A percentile compares a stretch with the other conserved stretches of the same genome.
phyloP scores from a whole-genome alignment of 2,113 vertebrate species.

The Tricholaema leucomelas region DNA sequence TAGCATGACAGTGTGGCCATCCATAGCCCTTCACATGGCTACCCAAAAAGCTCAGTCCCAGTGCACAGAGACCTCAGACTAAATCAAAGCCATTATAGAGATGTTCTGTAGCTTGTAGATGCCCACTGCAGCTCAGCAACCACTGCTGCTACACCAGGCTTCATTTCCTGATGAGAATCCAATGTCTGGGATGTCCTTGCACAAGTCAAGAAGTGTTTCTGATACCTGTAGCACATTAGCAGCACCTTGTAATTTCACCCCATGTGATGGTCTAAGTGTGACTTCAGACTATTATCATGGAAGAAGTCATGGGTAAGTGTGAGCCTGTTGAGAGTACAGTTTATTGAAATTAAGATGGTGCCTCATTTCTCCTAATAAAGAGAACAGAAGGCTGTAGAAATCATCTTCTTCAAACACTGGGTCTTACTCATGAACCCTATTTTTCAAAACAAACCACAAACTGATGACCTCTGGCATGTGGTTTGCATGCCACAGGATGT shows the following conservation, averaged over 20 bases:
- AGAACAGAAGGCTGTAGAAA: neutral
- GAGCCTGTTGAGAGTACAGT: too few relatives aligned
- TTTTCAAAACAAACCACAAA: neutral
- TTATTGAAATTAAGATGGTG: neutral
- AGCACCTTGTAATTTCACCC: neutral
- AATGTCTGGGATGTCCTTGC: neutral
- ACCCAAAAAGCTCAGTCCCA: neutral
- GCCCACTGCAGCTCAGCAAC: neutral
- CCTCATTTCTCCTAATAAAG: neutral
- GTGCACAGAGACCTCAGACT: neutral
- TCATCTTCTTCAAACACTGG: neutral
- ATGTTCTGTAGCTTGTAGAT: neutral
- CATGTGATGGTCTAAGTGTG: neutral
- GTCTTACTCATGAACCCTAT: neutral
- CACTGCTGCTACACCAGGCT: neutral
- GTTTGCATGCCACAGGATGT: neutral
- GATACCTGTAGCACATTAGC: neutral
- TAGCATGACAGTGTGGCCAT: neutral
- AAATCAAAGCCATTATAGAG: neutral
- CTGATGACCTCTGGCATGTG: neutral
- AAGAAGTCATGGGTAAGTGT: neutral
- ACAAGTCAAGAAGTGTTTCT: neutral
- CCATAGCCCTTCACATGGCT: neutral
- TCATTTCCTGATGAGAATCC: neutral
- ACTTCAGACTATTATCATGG: neutral